Conservation (phyloP, 2,113 vertebrate species). For the Eurystomus gularis region DNA sequence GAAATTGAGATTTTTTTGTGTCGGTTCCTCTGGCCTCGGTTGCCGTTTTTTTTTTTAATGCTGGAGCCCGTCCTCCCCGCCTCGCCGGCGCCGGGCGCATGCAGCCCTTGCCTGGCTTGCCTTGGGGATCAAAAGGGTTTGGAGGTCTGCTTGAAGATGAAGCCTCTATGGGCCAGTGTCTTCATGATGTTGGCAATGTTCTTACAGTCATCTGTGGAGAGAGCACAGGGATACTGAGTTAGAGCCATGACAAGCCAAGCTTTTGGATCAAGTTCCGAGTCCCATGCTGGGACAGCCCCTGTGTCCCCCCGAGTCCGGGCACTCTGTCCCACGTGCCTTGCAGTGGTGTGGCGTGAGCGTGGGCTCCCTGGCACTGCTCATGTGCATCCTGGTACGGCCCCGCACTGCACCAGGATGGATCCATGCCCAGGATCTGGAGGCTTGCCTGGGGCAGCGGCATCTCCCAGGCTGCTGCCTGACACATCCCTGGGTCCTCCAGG, state of each 20-base stretch:
- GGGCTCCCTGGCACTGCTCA: not conserved
- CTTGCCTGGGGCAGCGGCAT: not conserved
- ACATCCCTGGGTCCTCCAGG: not conserved
- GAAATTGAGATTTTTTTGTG: slow-evolving; percentile 68
- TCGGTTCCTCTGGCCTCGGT: slow-evolving; percentile 72
- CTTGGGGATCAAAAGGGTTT: slow-evolving; percentile 81
- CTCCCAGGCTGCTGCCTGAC: not conserved
- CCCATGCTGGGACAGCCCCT: accelerated
- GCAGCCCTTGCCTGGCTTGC: slow-evolving; percentile 75
- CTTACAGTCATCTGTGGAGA: slow-evolving; percentile 80
- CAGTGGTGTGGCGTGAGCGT: accelerated
- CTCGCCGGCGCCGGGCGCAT: slow-evolving; percentile 70
- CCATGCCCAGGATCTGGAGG: no score
- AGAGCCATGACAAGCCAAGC: not conserved
- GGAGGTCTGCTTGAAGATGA: slow-evolving; percentile 86
- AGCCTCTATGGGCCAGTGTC: slow-evolving; percentile 83
- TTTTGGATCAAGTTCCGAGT: accelerated
- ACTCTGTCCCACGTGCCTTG: not conserved
- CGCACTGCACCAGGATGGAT: not conserved
- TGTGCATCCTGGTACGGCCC: not conserved
- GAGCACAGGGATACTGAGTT: not conserved
- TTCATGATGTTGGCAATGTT: slow-evolving; percentile 88
- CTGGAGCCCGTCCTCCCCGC: slow-evolving; percentile 69
- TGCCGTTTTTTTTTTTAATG: slow-evolving; percentile 53
- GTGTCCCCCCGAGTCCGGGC: not conserved